A percentile compares a stretch with the other conserved stretches of the same genome.
phyloP scores from a whole-genome alignment of 1,140 invertebrate species.

The Drosophila orena region DNA sequence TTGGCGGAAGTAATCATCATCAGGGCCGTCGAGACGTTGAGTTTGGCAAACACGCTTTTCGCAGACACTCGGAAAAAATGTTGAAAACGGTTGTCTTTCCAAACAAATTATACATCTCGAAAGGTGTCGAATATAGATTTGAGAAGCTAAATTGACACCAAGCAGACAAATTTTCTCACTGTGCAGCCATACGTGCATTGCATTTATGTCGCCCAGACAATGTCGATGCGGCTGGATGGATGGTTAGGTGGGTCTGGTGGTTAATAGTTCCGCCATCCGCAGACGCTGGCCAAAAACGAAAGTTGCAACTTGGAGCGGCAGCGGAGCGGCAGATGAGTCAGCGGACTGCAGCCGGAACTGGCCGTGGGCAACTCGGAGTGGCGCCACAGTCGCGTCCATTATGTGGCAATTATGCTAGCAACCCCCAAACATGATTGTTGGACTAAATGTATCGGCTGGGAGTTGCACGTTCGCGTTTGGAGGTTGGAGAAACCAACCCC shows the following conservation, averaged over 20 bases:
- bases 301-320: constrained; percentile 50
- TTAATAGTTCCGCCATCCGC: constrained; percentile 69
- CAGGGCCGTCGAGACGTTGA: constrained; percentile 23
- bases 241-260: constrained; percentile 34
- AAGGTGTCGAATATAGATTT: no score
- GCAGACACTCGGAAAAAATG: constrained; percentile 12
- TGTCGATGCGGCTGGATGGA: constrained; percentile 44
- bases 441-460: constrained; percentile 3
- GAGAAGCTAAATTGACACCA: no score
- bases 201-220: constrained; percentile 37
- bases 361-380: constrained; percentile 15
- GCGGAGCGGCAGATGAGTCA: constrained; percentile 43
- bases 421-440: constrained; percentile 34
- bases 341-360: constrained; percentile 60
- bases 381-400: constrained; percentile 47
- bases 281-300: constrained; percentile 48
- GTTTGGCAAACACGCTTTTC: constrained; percentile 38
- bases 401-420: constrained; percentile 74
- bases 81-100: no score
- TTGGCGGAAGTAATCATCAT: constrained; percentile 60
- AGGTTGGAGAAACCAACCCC: constrained; percentile 53
- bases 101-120: no score
- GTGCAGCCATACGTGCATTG: constrained; percentile 13
- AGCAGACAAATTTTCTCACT: neutral
- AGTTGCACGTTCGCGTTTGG: neutral